Evolutionary conservation across 2,797 vertebrate genomes (phyloP), one percentile per base, ranked within the genome.

Genomic region (Echeneis naucrates): DNA sequence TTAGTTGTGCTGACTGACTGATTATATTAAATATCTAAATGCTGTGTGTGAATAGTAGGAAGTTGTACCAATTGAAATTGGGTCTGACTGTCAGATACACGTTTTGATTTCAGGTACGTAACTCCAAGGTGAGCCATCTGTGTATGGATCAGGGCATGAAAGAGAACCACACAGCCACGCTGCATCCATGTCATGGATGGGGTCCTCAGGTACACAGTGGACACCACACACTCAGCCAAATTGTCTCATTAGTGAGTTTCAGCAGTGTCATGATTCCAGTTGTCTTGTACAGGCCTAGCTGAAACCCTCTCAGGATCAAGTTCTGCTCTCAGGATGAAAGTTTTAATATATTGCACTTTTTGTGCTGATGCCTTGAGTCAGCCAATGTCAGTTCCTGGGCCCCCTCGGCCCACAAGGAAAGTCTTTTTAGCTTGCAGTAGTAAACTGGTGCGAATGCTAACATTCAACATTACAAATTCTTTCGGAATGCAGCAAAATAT

Each of bases 121-220:
- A 97, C 92, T 95, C 95, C 77, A 97, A 97, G 80, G 96, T 93
- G 0, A 97, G 94, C 82, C 96, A 99, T 0, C 94, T 99, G 75
- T 99, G 98, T 78, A 86, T 99, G 86, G 98, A 99, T 90, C 97
- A 99, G 89, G 98, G 98, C 0, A 90, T 95, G 0, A 95, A 95
- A 87, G 97, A 98, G 92, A 99, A 99, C 92, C 97, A 98, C 93
- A 98, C 97, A 0, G 97, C 96, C 50, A 98, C 95, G 5, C 61
- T 99, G 83, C 96, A 99, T 89, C 97, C 98, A 0, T 99, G 98
- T 87, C 98, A 99, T 0, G 98, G 97, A 42, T 98, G 96, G 97
- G 95, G 95, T 12, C 96, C 98, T 0, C 98, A 99, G 97, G 98
- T 99, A 93, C 80, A 87, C 47, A 30, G 24, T 0, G 0, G 13